Evolutionary conservation across 2,888 invertebrate genomes (phyloP), one percentile per base, ranked within the genome.

Genomic region (Holacanthella duospinosa): DNA sequence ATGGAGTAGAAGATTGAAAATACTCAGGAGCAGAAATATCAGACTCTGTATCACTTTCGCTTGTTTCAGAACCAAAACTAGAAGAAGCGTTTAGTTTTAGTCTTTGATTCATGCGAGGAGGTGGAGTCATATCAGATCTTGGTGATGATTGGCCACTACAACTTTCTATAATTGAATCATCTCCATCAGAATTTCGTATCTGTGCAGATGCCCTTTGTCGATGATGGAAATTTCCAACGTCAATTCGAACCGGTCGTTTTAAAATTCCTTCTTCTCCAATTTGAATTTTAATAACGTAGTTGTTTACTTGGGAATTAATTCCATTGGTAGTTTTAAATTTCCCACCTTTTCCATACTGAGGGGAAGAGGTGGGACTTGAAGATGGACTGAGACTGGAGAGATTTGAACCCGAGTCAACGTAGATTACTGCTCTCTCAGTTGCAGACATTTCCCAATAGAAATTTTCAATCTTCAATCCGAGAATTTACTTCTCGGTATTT

Each of bases 251-350:
- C 1, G 73, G 73, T 25, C 16, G 29, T 59, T 68, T 67, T 55
- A 70, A 70, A 63, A 70, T 66, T 6, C 66, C 63, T 55, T 73
- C 73, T 36, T 73, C 73, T 0, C 73, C 73, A 28, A 73, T 73
- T 60, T 73, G 71, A 58, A 72, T 72, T 64, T 72, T 71, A 29
- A 72, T 72, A 16, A 72, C 71, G 58, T 73, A 71, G 59, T 71
- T 71, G 60, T 66, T n/a, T n/a, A n/a, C n/a, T n/a, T n/a, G n/a
- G n/a, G n/a, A n/a, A n/a, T n/a, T n/a, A 68, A 57, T 54, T 61
- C 1, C 60, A 55, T n/a, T 4, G 54, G 29, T 59, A 60, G 29
- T 60, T 53, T n/a, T n/a, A n/a, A n/a, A n/a, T n/a, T n/a, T 4
- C 58, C 44, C 21, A 60, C 3, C 25, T 43, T 57, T 9, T 62